Evolutionary conservation across 2,113 vertebrate species (phyloP), one percentile per base, ranked within the genome.

Genomic region (Neopipo cinnamomea): DNA sequence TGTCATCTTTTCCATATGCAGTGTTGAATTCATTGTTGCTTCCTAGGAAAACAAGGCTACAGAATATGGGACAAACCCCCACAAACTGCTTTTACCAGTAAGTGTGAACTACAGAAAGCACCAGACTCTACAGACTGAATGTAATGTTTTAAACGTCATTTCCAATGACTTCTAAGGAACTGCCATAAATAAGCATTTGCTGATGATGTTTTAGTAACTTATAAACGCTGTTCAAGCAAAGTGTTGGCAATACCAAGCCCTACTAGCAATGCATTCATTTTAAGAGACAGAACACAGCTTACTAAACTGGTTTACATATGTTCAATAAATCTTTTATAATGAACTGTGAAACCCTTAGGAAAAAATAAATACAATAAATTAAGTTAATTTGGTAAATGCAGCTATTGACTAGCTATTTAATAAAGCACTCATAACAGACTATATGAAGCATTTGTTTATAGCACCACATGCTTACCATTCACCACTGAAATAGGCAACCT

Each of bases 271-370:
- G 19, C 59, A 71, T 79, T 92, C 16, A 82, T 96, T 94, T 94
- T 80, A 90, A 84, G 47, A 91, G 61, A 81, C 47, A 92, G 80
- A 96, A 61, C 53, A 63, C 8, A 79, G 53, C 88, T 91, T 62
- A 82, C 88, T 75, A 79, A 96, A 93, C 37, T 74, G 27, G 63
- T 86, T 95, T 93, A 87, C 33, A 18, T 65, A 50, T 35, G 85
- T 65, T 96, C 88, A 88, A 84, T 96, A 96, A 96, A 94, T 96
- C 82, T 95, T 88, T 96, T 92, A 95, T 81, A 95, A 95, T 82
- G 81, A 96, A 88, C 47, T 91, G 35, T 72, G 75, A 93, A 95
- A 91, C 59, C 41, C 78, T 74, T 80, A 28, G 62, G 66, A 92
- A 85, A 87, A 95, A 90, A 88, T 83, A 90, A 95, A 94, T 81